Base-by-base conservation (phyloP, 92 coral and sea anemone genomes). In the Parazoanthus atlanticus region DNA sequence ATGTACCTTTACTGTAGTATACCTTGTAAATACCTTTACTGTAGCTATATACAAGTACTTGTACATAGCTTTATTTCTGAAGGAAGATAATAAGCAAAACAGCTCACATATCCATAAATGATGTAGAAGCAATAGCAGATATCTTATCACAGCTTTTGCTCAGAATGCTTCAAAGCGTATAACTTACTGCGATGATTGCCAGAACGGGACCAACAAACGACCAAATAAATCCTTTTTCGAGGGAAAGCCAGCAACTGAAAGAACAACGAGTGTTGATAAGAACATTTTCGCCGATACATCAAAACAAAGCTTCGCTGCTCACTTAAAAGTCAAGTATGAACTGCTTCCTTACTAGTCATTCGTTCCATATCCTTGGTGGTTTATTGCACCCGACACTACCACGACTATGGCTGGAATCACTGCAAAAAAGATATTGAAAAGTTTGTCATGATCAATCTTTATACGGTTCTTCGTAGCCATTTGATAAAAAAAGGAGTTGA, bases 131-230 rank as follows among this genome's bases (percentile, higher is more conserved):
- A 46, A 9, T 46, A 52, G 17, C 58, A 52, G 58, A 52, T 52
- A 52, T 52, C 58, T 52, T 52, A 52, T 52, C 58, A 52, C 17
- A 52, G 58, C 17, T 49, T 49, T 49, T 15, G 58, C 3, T 49
- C 58, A 49, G 76, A 28, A 32, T 72, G 17, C 36, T 72, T 72
- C 16, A 32, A 72, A 29, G 16, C 1, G 36, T 61, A 13, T 9
- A 21, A 92, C 99, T 95, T 92, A 97, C 99, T 83, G 88, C 91
- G n/a, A 95, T 93, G 2, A 95, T 94, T 33, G 91, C 88, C 10
- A 97, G 90, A 79, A 94, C 99, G 8, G 99, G 99, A 3, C 98
- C 99, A 79, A 95, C 98, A 90, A 97, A 97, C 17, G 96, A 91
- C 99, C 99, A 97, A 32, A 97, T 95, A 41, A 97, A 95, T 11